Evolutionary conservation across 2,113 vertebrate genomes (phyloP).

Genomic region (Taxidea taxus): DNA sequence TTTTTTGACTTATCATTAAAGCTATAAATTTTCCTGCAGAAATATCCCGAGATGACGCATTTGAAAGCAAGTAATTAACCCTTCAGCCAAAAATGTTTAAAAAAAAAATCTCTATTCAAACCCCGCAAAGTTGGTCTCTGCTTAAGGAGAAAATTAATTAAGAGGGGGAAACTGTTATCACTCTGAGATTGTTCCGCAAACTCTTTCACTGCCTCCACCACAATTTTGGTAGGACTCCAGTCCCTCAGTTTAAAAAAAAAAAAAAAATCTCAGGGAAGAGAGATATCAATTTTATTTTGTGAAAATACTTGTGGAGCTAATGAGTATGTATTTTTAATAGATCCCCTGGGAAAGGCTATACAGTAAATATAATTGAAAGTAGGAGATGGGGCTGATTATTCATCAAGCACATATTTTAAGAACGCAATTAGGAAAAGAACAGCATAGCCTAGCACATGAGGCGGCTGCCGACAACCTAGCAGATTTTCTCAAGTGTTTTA

Average conservation of each 20-base stretch:
- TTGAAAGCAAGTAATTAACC: slow-evolving; percentile 34
- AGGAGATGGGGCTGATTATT: slow-evolving; percentile 62
- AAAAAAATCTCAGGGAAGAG: slow-evolving; percentile 19
- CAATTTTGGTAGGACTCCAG: slow-evolving; percentile 8
- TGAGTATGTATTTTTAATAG: slow-evolving; percentile 66
- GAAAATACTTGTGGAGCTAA: slow-evolving; percentile 67
- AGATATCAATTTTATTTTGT: slow-evolving; percentile 64
- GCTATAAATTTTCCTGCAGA: slow-evolving; percentile 15
- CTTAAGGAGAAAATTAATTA: slow-evolving; percentile 48
- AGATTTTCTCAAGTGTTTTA: slow-evolving; percentile 20
- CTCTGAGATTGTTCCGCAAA: not conserved
- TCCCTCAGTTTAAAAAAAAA: not conserved
- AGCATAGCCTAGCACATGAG: not conserved
- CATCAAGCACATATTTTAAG: slow-evolving; percentile 70
- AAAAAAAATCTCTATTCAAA: slow-evolving; percentile 4
- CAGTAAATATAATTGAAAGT: slow-evolving; percentile 72
- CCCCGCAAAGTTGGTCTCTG: not conserved
- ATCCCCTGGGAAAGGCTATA: slow-evolving; percentile 61
- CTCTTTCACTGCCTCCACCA: not conserved
- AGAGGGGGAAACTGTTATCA: not conserved
- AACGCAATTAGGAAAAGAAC: slow-evolving; percentile 70
- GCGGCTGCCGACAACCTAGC: not conserved
- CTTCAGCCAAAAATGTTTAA: not conserved
- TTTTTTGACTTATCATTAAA: slow-evolving; percentile 15
- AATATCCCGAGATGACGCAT: not conserved